Evolutionary conservation across 2,797 vertebrate genomes (phyloP), one percentile per base, ranked within the genome.

Genomic region (Borostomias antarcticus): DNA sequence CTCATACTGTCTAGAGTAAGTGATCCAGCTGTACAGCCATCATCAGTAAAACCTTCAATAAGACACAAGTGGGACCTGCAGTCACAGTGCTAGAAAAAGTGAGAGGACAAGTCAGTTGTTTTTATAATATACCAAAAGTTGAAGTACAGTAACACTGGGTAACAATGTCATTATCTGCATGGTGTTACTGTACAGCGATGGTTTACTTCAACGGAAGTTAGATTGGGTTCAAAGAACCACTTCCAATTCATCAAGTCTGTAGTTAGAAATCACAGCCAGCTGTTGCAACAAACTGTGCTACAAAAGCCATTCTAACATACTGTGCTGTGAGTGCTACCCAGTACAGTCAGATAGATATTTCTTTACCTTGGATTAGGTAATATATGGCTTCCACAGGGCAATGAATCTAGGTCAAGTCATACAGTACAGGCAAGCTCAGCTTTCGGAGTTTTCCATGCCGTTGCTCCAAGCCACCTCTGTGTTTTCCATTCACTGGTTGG

Each of bases 321-420:
- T 75, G 13, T 6, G 28, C 35, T 15, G 40, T 45, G 40, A 45
- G 40, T 62, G 23, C 56, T 73, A 57, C 75, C 30, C 72, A 68
- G 48, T 71, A 68, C 63, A 75, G 67, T 81, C 80, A 82, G 83
- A 64, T 21, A 50, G 26, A 68, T 66, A 73, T 79, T 82, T 76
- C 75, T 78, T 85, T 85, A 86, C 78, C 75, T 85, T 81, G 84
- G 77, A 85, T 90, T 82, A 83, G 79, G 83, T 89, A 88, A 89
- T 80, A 69, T 83, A 83, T 86, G 82, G 71, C 66, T 86, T 79
- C 80, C 74, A 89, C 80, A 66, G 75, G 66, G 61, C 81, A 75
- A 59, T 58, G 81, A 84, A 89, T 88, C 81, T 89, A 88, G 83
- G 89, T 89, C 88, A 91, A 78, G 63, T 70, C 78, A 11, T 87